Conservation (phyloP, 2,797 vertebrate genomes). For the Lagodon rhomboides region DNA sequence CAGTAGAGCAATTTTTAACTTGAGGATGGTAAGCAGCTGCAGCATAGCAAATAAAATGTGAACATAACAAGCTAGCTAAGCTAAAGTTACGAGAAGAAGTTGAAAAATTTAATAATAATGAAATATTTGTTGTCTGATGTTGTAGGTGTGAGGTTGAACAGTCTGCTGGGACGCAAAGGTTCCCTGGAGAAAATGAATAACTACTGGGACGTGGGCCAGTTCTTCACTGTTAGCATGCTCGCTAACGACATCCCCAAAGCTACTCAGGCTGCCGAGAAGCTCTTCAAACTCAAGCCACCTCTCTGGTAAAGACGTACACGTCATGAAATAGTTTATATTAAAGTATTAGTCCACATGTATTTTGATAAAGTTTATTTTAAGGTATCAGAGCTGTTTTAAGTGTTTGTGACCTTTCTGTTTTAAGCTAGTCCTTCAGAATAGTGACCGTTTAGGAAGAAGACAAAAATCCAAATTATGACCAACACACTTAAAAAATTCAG, state of each 20-base stretch:
- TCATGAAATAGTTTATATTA: too few relatives aligned
- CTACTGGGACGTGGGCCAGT: slow-evolving; percentile 98
- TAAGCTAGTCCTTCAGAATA: background rate
- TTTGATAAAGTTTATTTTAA: too few relatives aligned
- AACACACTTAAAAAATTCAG: background rate
- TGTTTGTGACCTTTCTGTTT: background rate
- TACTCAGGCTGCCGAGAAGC: slow-evolving; percentile 94
- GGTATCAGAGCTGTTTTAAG: too few relatives aligned
- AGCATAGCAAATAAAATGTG: background rate
- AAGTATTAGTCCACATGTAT: too few relatives aligned
- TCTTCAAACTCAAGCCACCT: slow-evolving; percentile 97
- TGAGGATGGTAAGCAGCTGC: too few relatives aligned
- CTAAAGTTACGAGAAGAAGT: background rate
- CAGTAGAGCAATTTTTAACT: too few relatives aligned
- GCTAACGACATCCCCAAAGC: slow-evolving; percentile 93
- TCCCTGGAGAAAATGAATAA: slow-evolving; percentile 97
- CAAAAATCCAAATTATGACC: too few relatives aligned
- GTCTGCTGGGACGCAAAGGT: slow-evolving; percentile 94
- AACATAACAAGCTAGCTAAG: background rate
- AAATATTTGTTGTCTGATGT: background rate
- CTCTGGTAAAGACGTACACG: slow-evolving; percentile 86
- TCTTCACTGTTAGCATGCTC: slow-evolving; percentile 95
- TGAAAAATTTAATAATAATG: too few relatives aligned
- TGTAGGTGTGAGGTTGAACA: slow-evolving; percentile 93
- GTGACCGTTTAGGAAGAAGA: too few relatives aligned